Conservation (phyloP, 2,888 invertebrate species). For the Eupithecia dodoneata region DNA sequence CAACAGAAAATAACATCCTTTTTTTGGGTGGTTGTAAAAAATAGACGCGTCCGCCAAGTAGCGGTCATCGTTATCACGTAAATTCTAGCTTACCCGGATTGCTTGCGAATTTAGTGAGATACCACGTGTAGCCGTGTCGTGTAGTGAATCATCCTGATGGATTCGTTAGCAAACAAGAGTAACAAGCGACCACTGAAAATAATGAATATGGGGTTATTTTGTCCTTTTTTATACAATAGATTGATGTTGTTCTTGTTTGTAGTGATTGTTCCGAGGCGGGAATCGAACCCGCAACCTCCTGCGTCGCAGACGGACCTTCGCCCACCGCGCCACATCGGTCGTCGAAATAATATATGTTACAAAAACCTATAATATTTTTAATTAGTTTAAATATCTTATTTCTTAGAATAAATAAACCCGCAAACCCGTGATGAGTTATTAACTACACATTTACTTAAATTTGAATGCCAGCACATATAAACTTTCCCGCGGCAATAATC, state of each 20-base stretch:
- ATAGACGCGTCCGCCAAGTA: not conserved
- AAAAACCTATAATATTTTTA: too few species aligned
- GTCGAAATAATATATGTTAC: too few species aligned
- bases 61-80: not conserved
- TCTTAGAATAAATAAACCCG: too few species aligned
- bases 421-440: not conserved
- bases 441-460: not conserved
- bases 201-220: not conserved
- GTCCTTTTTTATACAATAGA: too few species aligned
- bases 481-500: not conserved
- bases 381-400: too few species aligned
- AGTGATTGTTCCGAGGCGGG: too few species aligned
- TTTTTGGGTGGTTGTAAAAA: not conserved
- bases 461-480: not conserved
- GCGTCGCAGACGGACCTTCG: too few species aligned
- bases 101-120: slow-evolving; percentile 10
- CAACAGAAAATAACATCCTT: not conserved
- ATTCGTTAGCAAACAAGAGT: slow-evolving; percentile 4
- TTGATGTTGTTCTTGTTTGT: too few species aligned
- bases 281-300: too few species aligned
- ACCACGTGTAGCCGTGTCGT: slow-evolving; percentile 6
- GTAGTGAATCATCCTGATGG: slow-evolving; percentile 12
- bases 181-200: not conserved
- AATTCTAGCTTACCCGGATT: not conserved
- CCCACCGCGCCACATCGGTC: too few species aligned